Base-by-base conservation (phyloP, 2,113 vertebrate species). In the Oncorhynchus clarkii region DNA sequence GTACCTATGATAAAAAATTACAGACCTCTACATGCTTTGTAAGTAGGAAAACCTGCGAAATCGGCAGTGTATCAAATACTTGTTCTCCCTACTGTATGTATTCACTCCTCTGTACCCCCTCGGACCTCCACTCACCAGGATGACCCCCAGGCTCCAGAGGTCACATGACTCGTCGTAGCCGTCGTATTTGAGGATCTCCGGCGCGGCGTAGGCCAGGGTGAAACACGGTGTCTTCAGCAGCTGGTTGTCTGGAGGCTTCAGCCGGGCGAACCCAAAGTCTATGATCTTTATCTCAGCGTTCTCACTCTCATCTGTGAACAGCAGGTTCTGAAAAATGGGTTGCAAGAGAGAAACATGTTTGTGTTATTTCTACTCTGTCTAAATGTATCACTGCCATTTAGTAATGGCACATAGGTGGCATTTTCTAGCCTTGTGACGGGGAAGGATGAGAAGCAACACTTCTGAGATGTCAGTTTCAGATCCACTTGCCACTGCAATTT, bases 101-200 rank as follows among this genome's bases (percentile, higher is more conserved):
- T 16, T 45, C 9, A 45, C 39, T 5, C 51, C 51, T 54, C 51
- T 5, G 51, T 54, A 54, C 51, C 49, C 39, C 39, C 9, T 45
- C 2, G 9, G 39, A 45, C 9, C 39, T n/a, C 76, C 71, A 93
- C 96, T 95, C 90, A 99, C 98, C 95, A 99, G 82, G 80, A 99
- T 98, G 85, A 99, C 97, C 0, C 98, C 98, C 81, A 99, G 86
- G 89, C 98, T 99, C 98, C 98, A 99, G 20, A 99, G 95, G 91
- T 99, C 98, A 72, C 98, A 99, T 72, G 97, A 99, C 86, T 99
- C 97, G 0, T 99, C 97, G 22, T 99, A 99, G 86, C 97, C 97
- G 0, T 93, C 95, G 9, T 97, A 96, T 76, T 95, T 96, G 82
- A 99, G 88, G 78, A 99, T 96, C 88, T 99, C 98, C 0, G 97